Percentiles rank a stretch among this genome's conserved stretches.
Evolutionary conservation across 1,140 invertebrate genomes (phyloP).

Genomic region (Scaptodrosophila lebanonensis): DNA sequence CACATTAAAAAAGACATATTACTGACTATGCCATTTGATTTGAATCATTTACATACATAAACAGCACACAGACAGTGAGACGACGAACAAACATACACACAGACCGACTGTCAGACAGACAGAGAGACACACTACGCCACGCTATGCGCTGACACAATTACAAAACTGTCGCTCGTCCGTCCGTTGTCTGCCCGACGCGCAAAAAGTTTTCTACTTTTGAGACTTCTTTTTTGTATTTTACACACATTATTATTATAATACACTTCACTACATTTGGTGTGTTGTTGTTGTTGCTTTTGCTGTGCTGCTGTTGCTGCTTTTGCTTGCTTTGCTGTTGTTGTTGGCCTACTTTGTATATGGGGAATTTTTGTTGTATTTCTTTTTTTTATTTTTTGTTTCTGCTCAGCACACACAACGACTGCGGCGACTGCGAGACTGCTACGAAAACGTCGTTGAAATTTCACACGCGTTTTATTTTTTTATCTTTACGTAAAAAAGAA

Average conservation of each 20-base stretch:
- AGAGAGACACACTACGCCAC: background rate
- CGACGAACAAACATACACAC: background rate
- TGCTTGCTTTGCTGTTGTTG: constrained; percentile 54
- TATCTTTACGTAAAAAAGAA: constrained; percentile 63
- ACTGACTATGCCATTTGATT: constrained; percentile 30
- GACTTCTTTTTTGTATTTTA: constrained; percentile 35
- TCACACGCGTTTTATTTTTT: constrained; percentile 68
- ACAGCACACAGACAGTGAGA: constrained; percentile 13
- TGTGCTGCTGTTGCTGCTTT: constrained; percentile 43
- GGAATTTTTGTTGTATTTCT: constrained; percentile 51
- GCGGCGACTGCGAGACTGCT: constrained; percentile 12
- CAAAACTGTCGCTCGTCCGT: constrained; percentile 27
- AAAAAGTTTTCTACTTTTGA: constrained; percentile 32
- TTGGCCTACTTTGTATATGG: constrained; percentile 67
- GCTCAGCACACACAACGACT: constrained; percentile 36
- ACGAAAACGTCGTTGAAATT: constrained; percentile 47
- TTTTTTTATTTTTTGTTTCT: constrained; percentile 38
- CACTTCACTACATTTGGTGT: constrained; percentile 30
- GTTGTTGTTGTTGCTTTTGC: constrained; percentile 24
- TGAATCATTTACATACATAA: constrained; percentile 50
- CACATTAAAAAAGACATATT: constrained; percentile 39
- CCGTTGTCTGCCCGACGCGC: no score
- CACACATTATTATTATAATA: constrained; percentile 34
- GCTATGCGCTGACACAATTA: constrained; percentile 53
- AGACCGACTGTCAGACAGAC: constrained; percentile 5